Base-by-base conservation (phyloP, 2,888 invertebrate species). In the Stegophylla sp. region DNA sequence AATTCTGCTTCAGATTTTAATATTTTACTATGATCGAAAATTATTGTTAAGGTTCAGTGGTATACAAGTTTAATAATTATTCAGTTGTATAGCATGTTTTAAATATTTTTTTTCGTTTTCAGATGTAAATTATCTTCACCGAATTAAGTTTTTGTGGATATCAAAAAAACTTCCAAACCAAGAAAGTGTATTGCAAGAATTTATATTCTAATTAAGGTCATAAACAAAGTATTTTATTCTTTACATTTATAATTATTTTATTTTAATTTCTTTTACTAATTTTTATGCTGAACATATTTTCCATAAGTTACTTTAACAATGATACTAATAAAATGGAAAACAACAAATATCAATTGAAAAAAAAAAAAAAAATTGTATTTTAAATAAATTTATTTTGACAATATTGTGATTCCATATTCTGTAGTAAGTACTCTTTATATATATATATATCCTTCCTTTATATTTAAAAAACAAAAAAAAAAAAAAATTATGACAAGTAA, bases 71-170 rank as follows among this genome's bases (percentile, higher is more conserved):
- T n/a, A n/a, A n/a, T n/a, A n/a, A n/a, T n/a, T n/a, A n/a, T n/a
- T n/a, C n/a, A n/a, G n/a, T n/a, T n/a, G n/a, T n/a, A n/a, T n/a
- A n/a, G n/a, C n/a, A n/a, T n/a, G n/a, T 59, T 59, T 26, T 13
- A 26, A 64, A 12, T 10, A 12, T 66, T 9, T 56, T 56, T 67
- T 51, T 67, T 15, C 17, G 5, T 66, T 77, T 77, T 59, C 59
- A 77, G 77, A 28, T 77, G 77, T 45, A 77, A 77, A 48, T 59
- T 77, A 23, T 69, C 67, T 10, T 77, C 77, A 23, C 77, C 77
- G 67, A 77, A 69, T 77, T 77, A 69, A 77, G 34, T 59, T 67
- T 59, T 17, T n/a, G 28, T 20, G 43, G 45, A 43, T 28, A 56
- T 28, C 23, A 23, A 4, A 56, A 4, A 56, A 15, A 28, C 2